Percentiles rank a stretch among this genome's conserved stretches.
Conservation (phyloP, 2,113 vertebrate genomes). For the Mobula hypostoma region DNA sequence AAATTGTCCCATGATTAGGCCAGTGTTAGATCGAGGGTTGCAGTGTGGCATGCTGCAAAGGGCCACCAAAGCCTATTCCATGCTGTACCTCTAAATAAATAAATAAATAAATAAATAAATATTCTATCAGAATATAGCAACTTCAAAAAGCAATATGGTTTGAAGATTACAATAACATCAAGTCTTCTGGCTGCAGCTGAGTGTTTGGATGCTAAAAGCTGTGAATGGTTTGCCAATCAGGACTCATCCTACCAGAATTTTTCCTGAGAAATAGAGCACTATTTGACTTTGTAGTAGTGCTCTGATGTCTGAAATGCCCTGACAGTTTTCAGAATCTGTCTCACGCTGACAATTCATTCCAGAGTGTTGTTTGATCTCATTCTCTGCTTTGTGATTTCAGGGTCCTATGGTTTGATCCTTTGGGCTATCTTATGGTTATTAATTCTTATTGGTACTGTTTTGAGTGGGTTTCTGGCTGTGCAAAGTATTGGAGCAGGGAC, state of each 20-base stretch:
- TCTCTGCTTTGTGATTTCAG: not conserved
- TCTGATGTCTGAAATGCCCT: not conserved
- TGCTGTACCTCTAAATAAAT: no score
- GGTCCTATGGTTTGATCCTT: no score
- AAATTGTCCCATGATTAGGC: no score
- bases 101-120: no score
- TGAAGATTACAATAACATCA: not conserved
- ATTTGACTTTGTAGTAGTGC: not conserved
- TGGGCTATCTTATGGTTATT: not conserved
- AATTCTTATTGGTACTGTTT: not conserved
- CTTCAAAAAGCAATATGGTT: not conserved
- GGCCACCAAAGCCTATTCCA: no score
- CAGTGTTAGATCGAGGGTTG: no score
- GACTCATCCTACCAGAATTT: not conserved
- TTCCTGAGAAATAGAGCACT: not conserved
- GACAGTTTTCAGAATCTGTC: not conserved
- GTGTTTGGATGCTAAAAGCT: not conserved
- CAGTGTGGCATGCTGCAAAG: no score
- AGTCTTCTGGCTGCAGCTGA: not conserved
- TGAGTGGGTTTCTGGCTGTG: not conserved
- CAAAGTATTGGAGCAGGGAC: not conserved
- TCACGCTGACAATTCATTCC: not conserved
- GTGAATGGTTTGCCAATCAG: not conserved
- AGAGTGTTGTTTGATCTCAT: not conserved
- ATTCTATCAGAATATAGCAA: not conserved